Percentiles rank a stretch among this genome's conserved stretches.
phyloP scores from a whole-genome alignment of 1,140 invertebrate genomes.

The Campoletis sonorensis region DNA sequence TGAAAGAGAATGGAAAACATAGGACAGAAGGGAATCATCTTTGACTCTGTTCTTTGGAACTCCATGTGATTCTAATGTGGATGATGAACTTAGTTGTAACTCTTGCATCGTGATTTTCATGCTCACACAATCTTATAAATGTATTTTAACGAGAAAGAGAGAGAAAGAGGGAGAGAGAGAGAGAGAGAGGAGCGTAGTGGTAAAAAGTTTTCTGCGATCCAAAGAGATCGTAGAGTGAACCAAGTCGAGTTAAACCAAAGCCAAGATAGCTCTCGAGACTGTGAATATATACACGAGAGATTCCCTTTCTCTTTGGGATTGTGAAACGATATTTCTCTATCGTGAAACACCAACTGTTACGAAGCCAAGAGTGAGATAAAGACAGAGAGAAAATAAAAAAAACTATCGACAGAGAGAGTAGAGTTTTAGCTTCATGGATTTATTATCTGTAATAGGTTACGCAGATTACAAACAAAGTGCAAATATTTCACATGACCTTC shows the following conservation, averaged over 20 bases:
- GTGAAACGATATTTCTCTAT: constrained; percentile 66
- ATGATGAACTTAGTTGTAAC: constrained; percentile 40
- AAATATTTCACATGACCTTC: constrained; percentile 73
- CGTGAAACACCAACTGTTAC: constrained; percentile 25
- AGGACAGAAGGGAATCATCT: not conserved
- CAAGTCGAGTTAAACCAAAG: constrained; percentile 14
- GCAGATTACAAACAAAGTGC: constrained; percentile 71
- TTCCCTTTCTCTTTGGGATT: constrained; percentile 71
- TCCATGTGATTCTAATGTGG: constrained; percentile 42
- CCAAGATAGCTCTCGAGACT: constrained; percentile 19
- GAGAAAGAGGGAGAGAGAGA: not conserved
- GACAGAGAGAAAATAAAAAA: not conserved
- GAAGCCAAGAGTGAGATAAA: constrained; percentile 28
- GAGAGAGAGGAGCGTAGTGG: constrained; percentile 1
- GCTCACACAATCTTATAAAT: not conserved
- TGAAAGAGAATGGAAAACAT: not conserved
- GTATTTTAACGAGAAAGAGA: not conserved
- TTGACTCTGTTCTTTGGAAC: not conserved
- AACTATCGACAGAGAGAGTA: not conserved
- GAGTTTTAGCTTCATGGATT: constrained; percentile 64
- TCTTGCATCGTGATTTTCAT: constrained; percentile 35
- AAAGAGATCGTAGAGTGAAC: constrained; percentile 24
- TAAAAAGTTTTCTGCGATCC: constrained; percentile 30
- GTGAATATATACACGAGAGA: constrained; percentile 47
- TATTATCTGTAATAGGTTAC: constrained; percentile 71